Evolutionary conservation across 2,888 invertebrate species (phyloP), one percentile per base, ranked within the genome.

Genomic region (Leptarthrus brevirostris): DNA sequence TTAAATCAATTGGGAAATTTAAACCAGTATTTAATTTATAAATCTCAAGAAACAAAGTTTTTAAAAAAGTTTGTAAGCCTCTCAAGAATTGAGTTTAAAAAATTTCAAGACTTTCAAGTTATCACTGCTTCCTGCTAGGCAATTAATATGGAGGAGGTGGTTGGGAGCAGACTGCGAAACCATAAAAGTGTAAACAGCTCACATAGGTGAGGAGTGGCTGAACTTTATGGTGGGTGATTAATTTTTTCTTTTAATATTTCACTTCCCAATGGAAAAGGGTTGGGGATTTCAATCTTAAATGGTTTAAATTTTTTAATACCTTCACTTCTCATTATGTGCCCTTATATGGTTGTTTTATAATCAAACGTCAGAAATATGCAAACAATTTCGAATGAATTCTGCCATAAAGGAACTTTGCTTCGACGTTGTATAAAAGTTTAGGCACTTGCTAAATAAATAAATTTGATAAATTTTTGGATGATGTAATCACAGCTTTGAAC

Each of bases 21-120:
- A 56, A 56, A 56, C 24, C 26, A 24, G 30, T 30, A 56, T 56
- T 56, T 30, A 56, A 56, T 56, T 56, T 56, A 56, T 56, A 56
- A 56, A 56, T 56, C 56, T 56, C 24, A 12, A 10, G 54, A 24
- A 54, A 24, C 26, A 26, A 24, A 53, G 53, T 53, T 56, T 24
- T 56, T 30, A 30, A 56, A 56, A 56, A 56, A 56, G 16, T 56
- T 44, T 56, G 26, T 16, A 14, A 24, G 6, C 8, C 30, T 56
- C 56, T 34, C 56, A 56, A 14, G 34, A 56, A 30, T 56, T 24
- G 30, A 56, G 16, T 56, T 56, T 26, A 30, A 26, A 56, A 56
- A 12, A 26, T 56, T 56, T 14, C 30, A 2, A 56, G 56, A 30
- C 26, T 56, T 14, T 24, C 3, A n/a, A 56, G 30, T 24, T 30